A percentile compares a stretch with the other conserved stretches of the same genome.
phyloP scores from a whole-genome alignment of 1,140 invertebrate genomes.

The Scaptomyza pallida region DNA sequence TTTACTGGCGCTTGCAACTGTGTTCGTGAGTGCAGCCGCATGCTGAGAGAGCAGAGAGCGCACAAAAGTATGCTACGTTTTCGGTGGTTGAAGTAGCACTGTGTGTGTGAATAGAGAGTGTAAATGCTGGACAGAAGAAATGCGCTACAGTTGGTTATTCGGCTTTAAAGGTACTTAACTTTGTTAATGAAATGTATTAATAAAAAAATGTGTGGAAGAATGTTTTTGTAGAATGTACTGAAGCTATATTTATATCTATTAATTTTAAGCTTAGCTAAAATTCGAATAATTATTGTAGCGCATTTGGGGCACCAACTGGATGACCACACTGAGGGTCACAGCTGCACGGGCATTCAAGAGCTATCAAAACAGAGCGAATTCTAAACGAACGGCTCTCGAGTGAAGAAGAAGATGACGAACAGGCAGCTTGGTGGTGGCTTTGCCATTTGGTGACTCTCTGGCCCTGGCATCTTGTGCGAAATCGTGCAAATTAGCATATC shows the following conservation, averaged over 20 bases:
- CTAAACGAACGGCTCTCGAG: constrained; percentile 46
- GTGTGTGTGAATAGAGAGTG: constrained; percentile 5
- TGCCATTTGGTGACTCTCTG: constrained; percentile 23
- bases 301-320: neutral
- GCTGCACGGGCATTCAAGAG: constrained; percentile 11
- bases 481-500: constrained; percentile 80
- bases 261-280: too few species aligned
- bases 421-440: constrained; percentile 60
- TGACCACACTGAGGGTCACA: neutral
- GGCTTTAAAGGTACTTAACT: neutral
- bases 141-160: constrained; percentile 54
- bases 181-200: too few species aligned
- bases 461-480: constrained; percentile 41
- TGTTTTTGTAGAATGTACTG: too few species aligned
- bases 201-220: too few species aligned
- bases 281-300: too few species aligned
- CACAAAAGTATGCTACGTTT: constrained; percentile 22
- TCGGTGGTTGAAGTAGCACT: constrained; percentile 59
- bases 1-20: constrained; percentile 54
- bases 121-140: constrained; percentile 34
- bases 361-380: constrained; percentile 56
- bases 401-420: constrained; percentile 19
- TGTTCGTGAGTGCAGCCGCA: constrained; percentile 54
- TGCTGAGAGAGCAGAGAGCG: constrained; percentile 49
- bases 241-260: too few species aligned